Evolutionary conservation across 2,888 invertebrate genomes (phyloP).

Genomic region (Tenodera sinensis): DNA sequence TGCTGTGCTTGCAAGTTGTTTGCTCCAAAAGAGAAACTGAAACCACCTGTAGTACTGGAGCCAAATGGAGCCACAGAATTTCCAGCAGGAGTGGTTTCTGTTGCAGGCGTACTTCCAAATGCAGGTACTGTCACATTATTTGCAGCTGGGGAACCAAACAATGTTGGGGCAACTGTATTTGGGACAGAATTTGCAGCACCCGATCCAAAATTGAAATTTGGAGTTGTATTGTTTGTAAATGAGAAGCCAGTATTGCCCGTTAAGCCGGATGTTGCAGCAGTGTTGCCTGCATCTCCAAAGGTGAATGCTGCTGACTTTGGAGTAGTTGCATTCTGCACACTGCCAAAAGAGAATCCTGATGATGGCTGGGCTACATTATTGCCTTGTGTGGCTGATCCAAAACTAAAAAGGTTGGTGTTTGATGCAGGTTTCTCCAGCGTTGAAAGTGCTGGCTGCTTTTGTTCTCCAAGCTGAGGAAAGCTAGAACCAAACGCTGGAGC

Average conservation of each 20-base stretch:
- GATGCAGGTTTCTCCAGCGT: neutral
- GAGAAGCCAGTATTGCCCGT: neutral
- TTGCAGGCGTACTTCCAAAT: neutral
- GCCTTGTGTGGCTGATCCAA: neutral
- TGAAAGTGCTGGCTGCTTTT: neutral
- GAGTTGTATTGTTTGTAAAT: neutral
- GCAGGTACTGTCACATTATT: neutral
- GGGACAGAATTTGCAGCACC: neutral
- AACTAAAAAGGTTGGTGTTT: neutral
- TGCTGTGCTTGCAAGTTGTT: neutral
- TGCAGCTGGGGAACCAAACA: neutral
- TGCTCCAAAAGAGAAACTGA: slow-evolving; percentile 22
- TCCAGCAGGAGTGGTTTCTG: neutral
- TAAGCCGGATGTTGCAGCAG: neutral
- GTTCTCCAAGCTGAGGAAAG: neutral
- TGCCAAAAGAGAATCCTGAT: slow-evolving; percentile 1
- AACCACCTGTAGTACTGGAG: neutral
- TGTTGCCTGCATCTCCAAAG: slow-evolving; percentile 1
- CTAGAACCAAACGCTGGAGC: slow-evolving; percentile 3
- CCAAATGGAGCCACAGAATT: neutral
- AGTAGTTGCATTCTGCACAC: neutral
- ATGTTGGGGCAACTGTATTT: neutral
- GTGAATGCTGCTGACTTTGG: neutral
- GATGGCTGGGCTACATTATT: neutral
- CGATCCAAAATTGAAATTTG: slow-evolving; percentile 18